A percentile compares a stretch with the other conserved stretches of the same genome.
These are phyloP conservation scores for Microcaecilia unicolor DNA, from an alignment of 2,797 vertebrate species.

Conservation along the genomic window DNA sequence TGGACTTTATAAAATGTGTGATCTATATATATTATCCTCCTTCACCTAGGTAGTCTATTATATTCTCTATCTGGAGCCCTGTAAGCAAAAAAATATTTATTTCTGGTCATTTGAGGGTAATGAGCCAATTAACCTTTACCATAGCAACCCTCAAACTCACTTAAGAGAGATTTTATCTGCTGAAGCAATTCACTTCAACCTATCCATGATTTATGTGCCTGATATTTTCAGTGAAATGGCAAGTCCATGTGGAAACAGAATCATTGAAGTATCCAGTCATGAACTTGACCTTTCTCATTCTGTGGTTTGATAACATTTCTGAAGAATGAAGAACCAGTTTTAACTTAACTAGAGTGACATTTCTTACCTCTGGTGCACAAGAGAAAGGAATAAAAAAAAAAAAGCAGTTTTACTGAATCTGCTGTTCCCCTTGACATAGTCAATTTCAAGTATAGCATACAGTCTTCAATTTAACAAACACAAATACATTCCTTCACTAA, in stretches of 20 bases:
- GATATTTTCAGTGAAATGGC: conserved; percentile 52
- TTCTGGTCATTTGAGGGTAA: conserved; percentile 11
- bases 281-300: conserved; percentile 40
- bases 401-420: conserved; percentile 16
- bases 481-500: too few relatives aligned
- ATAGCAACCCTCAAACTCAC: conserved; percentile 20
- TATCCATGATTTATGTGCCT: conserved; percentile 41
- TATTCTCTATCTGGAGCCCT: not conserved
- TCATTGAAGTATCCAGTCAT: conserved; percentile 35
- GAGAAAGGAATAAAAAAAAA: conserved; percentile 17
- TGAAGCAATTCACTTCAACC: conserved; percentile 26
- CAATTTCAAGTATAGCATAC: too few relatives aligned
- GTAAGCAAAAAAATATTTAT: not conserved
- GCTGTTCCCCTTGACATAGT: too few relatives aligned
- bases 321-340: conserved; percentile 15
- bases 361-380: conserved; percentile 28
- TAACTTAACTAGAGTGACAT: conserved; percentile 23
- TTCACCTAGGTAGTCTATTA: too few relatives aligned
- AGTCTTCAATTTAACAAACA: too few relatives aligned
- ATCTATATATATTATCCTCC: too few relatives aligned
- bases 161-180: conserved; percentile 7
- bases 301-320: conserved; percentile 35
- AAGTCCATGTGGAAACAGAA: conserved; percentile 32
- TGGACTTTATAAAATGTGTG: too few relatives aligned
- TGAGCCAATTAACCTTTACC: conserved; percentile 22